These are phyloP conservation scores for Hydropotes inermis DNA, from an alignment of 2,113 vertebrate species.

Conservation along the genomic window DNA sequence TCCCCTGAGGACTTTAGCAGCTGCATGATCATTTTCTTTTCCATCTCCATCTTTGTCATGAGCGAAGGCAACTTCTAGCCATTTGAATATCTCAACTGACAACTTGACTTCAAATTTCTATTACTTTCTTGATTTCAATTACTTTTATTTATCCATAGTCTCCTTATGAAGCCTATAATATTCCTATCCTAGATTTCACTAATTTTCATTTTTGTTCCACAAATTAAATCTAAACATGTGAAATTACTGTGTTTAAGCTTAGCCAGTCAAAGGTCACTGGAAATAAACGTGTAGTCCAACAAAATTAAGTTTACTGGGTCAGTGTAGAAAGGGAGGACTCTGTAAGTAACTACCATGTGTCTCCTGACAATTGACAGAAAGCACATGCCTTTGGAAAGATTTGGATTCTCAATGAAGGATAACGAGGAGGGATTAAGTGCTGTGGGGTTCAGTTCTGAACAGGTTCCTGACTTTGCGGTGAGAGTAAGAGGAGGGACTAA, in stretches of 20 bases:
- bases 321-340: background rate
- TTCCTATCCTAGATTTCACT: background rate
- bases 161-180: background rate
- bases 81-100: background rate
- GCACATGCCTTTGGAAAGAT: background rate
- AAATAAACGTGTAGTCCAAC: background rate
- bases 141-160: background rate
- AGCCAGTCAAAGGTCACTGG: background rate
- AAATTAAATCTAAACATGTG: background rate
- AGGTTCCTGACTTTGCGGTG: background rate
- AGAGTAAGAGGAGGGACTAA: background rate
- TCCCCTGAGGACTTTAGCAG: background rate
- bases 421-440: background rate
- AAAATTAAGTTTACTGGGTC: background rate
- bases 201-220: background rate
- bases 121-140: background rate
- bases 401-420: background rate
- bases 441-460: background rate
- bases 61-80: background rate
- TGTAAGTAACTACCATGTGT: background rate
- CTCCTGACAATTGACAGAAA: background rate
- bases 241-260: background rate
- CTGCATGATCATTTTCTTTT: background rate
- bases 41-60: background rate
- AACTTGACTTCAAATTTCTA: background rate